Base-by-base conservation (phyloP, 1,140 invertebrate genomes). In the Bombus sylvicola region DNA sequence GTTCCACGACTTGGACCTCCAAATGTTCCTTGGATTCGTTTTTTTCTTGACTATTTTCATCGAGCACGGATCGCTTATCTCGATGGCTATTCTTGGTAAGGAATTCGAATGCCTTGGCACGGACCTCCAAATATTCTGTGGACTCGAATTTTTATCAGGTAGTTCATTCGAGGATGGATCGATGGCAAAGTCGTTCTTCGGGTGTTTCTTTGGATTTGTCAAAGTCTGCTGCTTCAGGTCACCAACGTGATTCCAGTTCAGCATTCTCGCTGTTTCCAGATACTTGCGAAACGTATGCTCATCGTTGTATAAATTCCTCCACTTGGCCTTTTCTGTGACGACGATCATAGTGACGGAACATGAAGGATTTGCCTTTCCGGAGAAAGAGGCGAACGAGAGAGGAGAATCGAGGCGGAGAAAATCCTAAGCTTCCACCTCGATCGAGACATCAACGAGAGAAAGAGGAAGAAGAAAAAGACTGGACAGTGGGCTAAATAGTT, bases 241-340 rank as follows among this genome's bases (percentile, higher is more conserved):
- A 9, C 1, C 47, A 53, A 43, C 12, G 22, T 1, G 10, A 2
- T 6, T 72, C 28, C 18, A 34, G 13, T 34, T 37, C 43, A 22
- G 22, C n/a, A 43, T 59, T 57, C 47, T n/a, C 28, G 2, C 6
- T 8, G 18, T 25, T 5, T 43, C 53, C 37, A 34, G n/a, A 34
- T 31, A 31, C 28, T 28, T 62, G 6, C 4, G 18, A 6, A 18
- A 28, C 6, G 12, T n/a, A 13, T 62, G 31, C 31, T 34, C 13
- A 37, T 76, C 77, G 69, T 89, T 89, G 82, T 81, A 69, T 47
- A 75, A 57, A 53, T 84, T 82, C 71, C 31, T 47, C 81, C 85
- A 66, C 13, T 47, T 12, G 12, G 47, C 13, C 39, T 59, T 90
- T 34, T 80, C 88, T 90, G 87, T 31, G 88, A 59, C 43, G 82